Evolutionary conservation across 2,797 vertebrate species (phyloP).

Genomic region (Nyctalus aviator): DNA sequence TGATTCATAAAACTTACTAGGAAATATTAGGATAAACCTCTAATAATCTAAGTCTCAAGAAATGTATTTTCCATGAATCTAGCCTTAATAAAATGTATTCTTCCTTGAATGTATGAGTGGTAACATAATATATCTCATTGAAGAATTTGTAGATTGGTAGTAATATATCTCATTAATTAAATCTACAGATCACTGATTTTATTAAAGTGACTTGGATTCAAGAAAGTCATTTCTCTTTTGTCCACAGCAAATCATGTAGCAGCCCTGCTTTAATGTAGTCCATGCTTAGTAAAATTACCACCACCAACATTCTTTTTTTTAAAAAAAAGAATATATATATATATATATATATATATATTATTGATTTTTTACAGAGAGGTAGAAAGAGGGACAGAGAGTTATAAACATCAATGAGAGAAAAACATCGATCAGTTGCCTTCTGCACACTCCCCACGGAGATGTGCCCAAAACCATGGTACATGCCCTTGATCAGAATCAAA

Average conservation of each 20-base stretch:
- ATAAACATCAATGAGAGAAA: too few relatives aligned
- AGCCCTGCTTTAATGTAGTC: neutral
- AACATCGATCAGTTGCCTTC: too few relatives aligned
- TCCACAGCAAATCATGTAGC: neutral
- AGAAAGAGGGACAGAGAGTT: too few relatives aligned
- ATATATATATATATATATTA: too few relatives aligned
- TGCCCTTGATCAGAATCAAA: too few relatives aligned
- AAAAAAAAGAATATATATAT: too few relatives aligned
- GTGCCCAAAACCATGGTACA: too few relatives aligned
- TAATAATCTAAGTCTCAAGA: neutral
- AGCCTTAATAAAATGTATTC: neutral
- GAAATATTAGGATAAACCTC: conserved; percentile 10
- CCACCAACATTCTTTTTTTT: neutral
- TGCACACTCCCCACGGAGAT: too few relatives aligned
- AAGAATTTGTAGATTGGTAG: neutral
- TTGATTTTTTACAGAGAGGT: too few relatives aligned
- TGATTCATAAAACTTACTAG: neutral
- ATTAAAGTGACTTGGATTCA: conserved; percentile 10
- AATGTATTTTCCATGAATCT: neutral
- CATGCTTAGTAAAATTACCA: neutral
- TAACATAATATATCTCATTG: conserved; percentile 1
- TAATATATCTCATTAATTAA: neutral
- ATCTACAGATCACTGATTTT: conserved; percentile 6
- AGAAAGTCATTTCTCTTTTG: conserved; percentile 26
- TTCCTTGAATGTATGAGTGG: neutral